These are phyloP conservation scores for Xenops minutus DNA, from an alignment of 2,797 vertebrate species.

Conservation along the genomic window DNA sequence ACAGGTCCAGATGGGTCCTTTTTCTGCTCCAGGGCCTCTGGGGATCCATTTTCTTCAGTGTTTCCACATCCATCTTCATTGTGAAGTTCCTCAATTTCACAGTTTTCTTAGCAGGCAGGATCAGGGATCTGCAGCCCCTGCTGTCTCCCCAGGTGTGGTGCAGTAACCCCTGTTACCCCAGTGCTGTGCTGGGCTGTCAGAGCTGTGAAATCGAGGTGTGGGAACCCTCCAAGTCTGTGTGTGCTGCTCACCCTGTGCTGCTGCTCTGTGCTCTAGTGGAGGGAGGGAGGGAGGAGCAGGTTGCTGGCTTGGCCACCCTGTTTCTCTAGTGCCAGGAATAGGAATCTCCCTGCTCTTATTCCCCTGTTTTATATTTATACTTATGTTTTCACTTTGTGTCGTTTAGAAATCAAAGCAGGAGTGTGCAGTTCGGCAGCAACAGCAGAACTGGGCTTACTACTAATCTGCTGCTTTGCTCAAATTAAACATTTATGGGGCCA, in stretches of 20 bases:
- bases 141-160: not conserved
- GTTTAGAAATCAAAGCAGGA: not conserved
- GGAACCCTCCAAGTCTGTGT: not conserved
- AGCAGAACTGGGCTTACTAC: not conserved
- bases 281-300: not conserved
- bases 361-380: not conserved
- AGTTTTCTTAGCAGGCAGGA: not conserved
- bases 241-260: not conserved
- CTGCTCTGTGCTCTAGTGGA: not conserved
- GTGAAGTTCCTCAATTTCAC: not conserved
- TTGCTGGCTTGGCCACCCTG: not conserved
- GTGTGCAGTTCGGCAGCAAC: not conserved
- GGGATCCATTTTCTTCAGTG: not conserved
- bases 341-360: not conserved
- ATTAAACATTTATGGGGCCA: conserved; percentile 7
- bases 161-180: not conserved
- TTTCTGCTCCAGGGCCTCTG: not conserved
- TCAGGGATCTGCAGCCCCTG: not conserved
- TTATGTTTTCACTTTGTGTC: not conserved
- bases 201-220: not conserved
- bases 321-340: not conserved
- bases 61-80: not conserved
- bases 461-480: not conserved
- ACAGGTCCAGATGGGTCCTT: not conserved
- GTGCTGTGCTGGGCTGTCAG: not conserved